Base-by-base conservation (phyloP, 2,888 invertebrate species). In the Thecocarcelia acutangulata region DNA sequence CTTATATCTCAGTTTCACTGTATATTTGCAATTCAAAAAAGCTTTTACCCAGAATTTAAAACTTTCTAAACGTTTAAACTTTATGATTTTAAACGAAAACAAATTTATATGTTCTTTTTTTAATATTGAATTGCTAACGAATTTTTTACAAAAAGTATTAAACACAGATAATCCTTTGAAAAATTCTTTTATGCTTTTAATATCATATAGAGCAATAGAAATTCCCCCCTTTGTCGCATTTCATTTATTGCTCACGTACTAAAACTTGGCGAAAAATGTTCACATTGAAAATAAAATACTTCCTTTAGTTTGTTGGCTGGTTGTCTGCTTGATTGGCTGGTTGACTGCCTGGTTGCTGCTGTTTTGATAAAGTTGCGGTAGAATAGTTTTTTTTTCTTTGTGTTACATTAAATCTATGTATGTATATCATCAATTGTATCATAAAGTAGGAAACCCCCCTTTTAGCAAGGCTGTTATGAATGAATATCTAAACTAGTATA, bases 311-410 rank as follows among this genome's bases (percentile, higher is more conserved):
- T 42, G 17, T 48, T 50, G 17, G 28, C 17, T 74, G 64, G 64
- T 69, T 77, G 63, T 54, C 19, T 61, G 69, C 37, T 54, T 68
- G 46, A 54, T 69, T 69, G 75, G 42, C 19, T 72, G 72, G 37
- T 17, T 76, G 76, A 33, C 15, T 69, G 54, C 9, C 15, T 68
- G 50, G 48, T 40, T 66, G 52, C 42, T 17, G 40, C 17, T 52
- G 44, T 73, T 50, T 59, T 70, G 74, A 75, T 82, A 74, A 74
- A 78, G 46, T 70, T 70, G 77, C 37, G 74, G 54, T 50, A 64
- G 66, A 70, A 70, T 58, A 78, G 72, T 66, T 78, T 72, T 68
- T 74, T 74, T 33, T 40, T 72, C 80, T 84, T 84, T 83, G 69
- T 78, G 72, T 83, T 72, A 73, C 68, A 84, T 78, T 75, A 80